Conservation (phyloP, 2,888 invertebrate genomes). For the Sphinx pinastri region DNA sequence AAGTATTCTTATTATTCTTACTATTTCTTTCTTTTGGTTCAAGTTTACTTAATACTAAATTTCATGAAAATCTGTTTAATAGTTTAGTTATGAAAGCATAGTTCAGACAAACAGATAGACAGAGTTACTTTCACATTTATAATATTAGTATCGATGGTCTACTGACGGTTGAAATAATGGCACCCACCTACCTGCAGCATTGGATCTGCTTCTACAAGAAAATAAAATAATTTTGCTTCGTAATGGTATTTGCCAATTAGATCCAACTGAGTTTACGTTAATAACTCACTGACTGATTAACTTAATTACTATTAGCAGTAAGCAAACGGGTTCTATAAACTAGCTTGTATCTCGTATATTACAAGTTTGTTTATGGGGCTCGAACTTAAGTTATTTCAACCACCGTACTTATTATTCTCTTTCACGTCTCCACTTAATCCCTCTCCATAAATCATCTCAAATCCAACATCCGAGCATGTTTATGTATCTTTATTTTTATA, state of each 20-base stretch:
- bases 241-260: constrained; percentile 29
- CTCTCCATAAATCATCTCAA: constrained; percentile 6
- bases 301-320: constrained; percentile 23
- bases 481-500: background rate
- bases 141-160: background rate
- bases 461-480: background rate
- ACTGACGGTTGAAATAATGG: constrained; percentile 22
- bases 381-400: background rate
- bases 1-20: too few relatives aligned
- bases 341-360: background rate
- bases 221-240: constrained; percentile 25
- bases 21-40: too few relatives aligned
- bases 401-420: background rate
- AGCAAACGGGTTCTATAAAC: constrained; percentile 8
- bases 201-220: constrained; percentile 8
- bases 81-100: too few relatives aligned
- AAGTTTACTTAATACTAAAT: too few relatives aligned
- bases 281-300: constrained; percentile 27
- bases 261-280: constrained; percentile 10
- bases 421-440: background rate
- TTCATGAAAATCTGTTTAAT: too few relatives aligned
- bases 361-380: background rate
- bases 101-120: too few relatives aligned
- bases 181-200: constrained; percentile 21
- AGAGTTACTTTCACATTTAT: too few relatives aligned